A percentile compares a stretch with the other conserved stretches of the same genome.
These are phyloP conservation scores for Salticus scenicus DNA, from an alignment of 2,888 invertebrate species.

Conservation along the genomic window DNA sequence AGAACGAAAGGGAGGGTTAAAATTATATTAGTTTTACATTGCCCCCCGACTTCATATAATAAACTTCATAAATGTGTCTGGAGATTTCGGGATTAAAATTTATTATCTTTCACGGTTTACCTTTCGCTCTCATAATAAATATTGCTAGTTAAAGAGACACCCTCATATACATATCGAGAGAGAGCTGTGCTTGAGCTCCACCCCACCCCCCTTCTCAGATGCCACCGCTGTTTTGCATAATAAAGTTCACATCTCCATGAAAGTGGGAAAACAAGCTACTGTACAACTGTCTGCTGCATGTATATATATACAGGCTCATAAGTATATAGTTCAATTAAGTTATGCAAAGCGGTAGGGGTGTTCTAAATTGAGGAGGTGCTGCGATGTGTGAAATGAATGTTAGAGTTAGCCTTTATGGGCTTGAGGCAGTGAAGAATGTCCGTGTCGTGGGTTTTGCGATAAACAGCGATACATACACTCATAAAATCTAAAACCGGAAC, in stretches of 20 bases:
- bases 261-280: slow-evolving; percentile 62
- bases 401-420: slow-evolving; percentile 58
- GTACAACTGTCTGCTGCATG: not conserved
- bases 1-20: not conserved
- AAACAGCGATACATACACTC: slow-evolving; percentile 29
- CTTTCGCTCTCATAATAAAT: slow-evolving; percentile 45
- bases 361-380: slow-evolving; percentile 31
- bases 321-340: slow-evolving; percentile 65
- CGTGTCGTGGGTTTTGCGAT: slow-evolving; percentile 41
- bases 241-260: slow-evolving; percentile 62
- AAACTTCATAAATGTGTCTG: slow-evolving; percentile 60
- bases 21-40: slow-evolving; percentile 7
- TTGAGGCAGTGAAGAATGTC: slow-evolving; percentile 30
- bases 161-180: slow-evolving; percentile 17
- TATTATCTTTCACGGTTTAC: slow-evolving; percentile 54
- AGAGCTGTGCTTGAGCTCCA: slow-evolving; percentile 30
- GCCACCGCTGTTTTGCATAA: slow-evolving; percentile 58
- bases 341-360: slow-evolving; percentile 28
- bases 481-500: not conserved
- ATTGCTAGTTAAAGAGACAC: slow-evolving; percentile 1
- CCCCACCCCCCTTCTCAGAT: not conserved
- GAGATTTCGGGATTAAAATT: slow-evolving; percentile 64
- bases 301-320: slow-evolving; percentile 35
- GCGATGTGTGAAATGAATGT: slow-evolving; percentile 58
- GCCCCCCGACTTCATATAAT: slow-evolving; percentile 30